phyloP scores from a whole-genome alignment of 2,797 vertebrate species.

The Esox masquinongy region DNA sequence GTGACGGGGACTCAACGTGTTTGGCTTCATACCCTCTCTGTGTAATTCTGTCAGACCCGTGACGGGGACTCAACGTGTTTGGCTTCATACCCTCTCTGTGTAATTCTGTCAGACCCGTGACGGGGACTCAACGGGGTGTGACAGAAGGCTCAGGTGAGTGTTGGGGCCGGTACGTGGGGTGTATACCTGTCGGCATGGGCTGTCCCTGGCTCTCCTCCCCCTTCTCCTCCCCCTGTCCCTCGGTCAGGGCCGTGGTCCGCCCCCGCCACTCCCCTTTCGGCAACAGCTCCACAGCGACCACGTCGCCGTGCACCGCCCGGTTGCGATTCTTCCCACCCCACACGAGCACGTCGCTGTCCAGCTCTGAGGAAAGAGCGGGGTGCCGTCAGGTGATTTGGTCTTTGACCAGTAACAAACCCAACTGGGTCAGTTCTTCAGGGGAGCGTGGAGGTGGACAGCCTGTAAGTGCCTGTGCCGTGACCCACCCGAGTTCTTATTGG shows the following conservation, averaged over 20 bases:
- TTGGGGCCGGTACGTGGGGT: not conserved
- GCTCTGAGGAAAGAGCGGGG: slow-evolving; percentile 65
- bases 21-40: too few relatives aligned
- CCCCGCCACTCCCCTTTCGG: slow-evolving; percentile 88
- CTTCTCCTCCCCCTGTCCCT: slow-evolving; percentile 82
- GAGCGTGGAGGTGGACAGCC: too few relatives aligned
- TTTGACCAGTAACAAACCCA: not conserved
- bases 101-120: too few relatives aligned
- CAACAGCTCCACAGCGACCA: slow-evolving; percentile 86
- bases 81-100: too few relatives aligned
- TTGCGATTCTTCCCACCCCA: slow-evolving; percentile 85
- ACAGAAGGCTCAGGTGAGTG: not conserved
- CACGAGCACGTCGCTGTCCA: slow-evolving; percentile 84
- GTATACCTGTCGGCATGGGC: slow-evolving; percentile 89
- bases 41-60: too few relatives aligned
- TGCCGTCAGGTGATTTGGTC: not conserved
- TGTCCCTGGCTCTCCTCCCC: slow-evolving; percentile 75
- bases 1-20: too few relatives aligned
- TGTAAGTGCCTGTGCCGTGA: not conserved
- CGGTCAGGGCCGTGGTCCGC: slow-evolving; percentile 79
- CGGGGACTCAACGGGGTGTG: too few relatives aligned
- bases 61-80: too few relatives aligned
- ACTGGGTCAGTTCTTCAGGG: not conserved
- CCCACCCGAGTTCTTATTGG: slow-evolving; percentile 82
- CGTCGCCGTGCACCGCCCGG: slow-evolving; percentile 87